A percentile compares a stretch with the other conserved stretches of the same genome.
phyloP scores from a whole-genome alignment of 2,888 invertebrate genomes.

The Brenthis ino region DNA sequence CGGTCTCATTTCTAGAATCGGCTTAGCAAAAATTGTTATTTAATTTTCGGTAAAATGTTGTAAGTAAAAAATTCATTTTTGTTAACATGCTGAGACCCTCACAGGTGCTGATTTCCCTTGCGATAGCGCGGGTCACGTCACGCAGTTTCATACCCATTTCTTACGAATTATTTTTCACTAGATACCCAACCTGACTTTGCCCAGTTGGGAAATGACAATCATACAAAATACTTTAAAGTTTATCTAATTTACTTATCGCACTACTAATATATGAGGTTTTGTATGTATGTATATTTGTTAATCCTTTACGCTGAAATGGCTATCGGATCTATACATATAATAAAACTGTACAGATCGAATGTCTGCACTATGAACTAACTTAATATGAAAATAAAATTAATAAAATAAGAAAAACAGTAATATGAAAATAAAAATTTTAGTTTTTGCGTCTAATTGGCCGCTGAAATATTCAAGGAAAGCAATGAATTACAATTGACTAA shows the following conservation, averaged over 20 bases:
- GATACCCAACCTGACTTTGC: neutral
- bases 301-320: no score
- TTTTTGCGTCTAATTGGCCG: constrained; percentile 1
- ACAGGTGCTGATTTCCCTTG: constrained; percentile 4
- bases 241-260: no score
- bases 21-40: constrained; percentile 4
- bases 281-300: no score
- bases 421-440: neutral
- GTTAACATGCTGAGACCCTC: neutral
- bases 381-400: no score
- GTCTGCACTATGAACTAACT: no score
- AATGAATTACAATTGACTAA: no score
- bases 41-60: neutral
- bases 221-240: no score
- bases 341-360: no score
- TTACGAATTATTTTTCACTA: neutral
- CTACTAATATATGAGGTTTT: no score
- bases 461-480: constrained; percentile 9
- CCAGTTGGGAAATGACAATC: no score
- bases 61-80: constrained; percentile 11
- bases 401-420: neutral
- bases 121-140: neutral
- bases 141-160: neutral
- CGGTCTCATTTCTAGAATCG: neutral
- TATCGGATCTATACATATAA: no score